Evolutionary conservation across 2,888 invertebrate species (phyloP), one percentile per base, ranked within the genome.

Genomic region (Acanthoscelides obtectus): DNA sequence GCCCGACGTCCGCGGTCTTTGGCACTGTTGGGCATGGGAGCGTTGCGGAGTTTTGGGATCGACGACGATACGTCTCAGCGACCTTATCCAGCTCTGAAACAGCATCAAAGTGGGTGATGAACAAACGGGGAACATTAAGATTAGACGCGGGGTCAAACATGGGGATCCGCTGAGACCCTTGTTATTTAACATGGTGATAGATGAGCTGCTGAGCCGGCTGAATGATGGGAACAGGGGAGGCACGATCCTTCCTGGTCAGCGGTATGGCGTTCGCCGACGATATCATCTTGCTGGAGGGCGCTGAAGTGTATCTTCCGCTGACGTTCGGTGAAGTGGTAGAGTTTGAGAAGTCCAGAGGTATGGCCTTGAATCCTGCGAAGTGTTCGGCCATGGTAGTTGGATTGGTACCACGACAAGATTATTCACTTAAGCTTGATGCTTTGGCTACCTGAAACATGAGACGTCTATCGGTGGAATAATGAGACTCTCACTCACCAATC

Each of bases 151-250:
- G 0, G 84, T 85, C 2, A 80, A 83, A 12, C 86, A 86, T 75
- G 85, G 85, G 0, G 84, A 85, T 73, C 84, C 84, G 0, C 72
- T 86, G 17, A 82, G 82, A 22, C 79, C 80, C 0, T 4, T 80
- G 0, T 70, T 80, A 0, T 81, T 81, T 22, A 80, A 80, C 45
- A 12, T 80, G 5, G 76, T 81, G 0, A 68, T 82, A n/a, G 81
- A 80, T 66, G 80, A 80, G 67, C 71, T 80, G 8, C 63, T 79
- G 65, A 64, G 0, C 8, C 21, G 2, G 17, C 5, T 27, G 64
- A 67, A 64, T 0, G 64, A 63, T 5, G n/a, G 27, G 3, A 20
- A 63, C 20, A 63, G 20, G 12, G 64, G 64, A 12, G 69, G 69
- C 17, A 20, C 19, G 4, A 64, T 22, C n/a, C 8, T 64, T 17